phyloP scores from a whole-genome alignment of 1,140 invertebrate species.

The Octopus sinensis region DNA sequence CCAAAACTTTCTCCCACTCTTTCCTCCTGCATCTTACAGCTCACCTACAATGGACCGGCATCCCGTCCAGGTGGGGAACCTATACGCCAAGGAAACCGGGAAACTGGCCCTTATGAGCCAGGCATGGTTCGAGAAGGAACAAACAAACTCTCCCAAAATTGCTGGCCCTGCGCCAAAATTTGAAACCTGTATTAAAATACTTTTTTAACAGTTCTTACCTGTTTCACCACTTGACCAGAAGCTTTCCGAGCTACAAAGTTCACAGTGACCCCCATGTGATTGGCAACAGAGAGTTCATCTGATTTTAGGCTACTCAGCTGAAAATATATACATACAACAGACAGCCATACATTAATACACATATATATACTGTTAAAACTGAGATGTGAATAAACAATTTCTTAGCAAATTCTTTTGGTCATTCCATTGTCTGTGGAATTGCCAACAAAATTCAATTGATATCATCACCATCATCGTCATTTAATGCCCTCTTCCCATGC shows the following conservation, averaged over 20 bases:
- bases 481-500: too few relatives aligned
- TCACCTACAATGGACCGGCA: too few relatives aligned
- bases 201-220: constrained; percentile 34
- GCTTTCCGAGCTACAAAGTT: constrained; percentile 45
- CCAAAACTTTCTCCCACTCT: too few relatives aligned
- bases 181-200: not conserved
- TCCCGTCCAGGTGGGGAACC: too few relatives aligned
- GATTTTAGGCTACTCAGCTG: constrained; percentile 37
- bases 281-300: constrained; percentile 50
- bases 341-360: too few relatives aligned
- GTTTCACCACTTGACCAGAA: constrained; percentile 37
- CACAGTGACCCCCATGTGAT: constrained; percentile 51
- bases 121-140: not conserved
- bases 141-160: not conserved
- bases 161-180: not conserved
- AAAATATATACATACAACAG: constrained; percentile 21
- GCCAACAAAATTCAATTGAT: too few relatives aligned
- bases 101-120: too few relatives aligned
- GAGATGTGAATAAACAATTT: not conserved
- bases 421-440: too few relatives aligned
- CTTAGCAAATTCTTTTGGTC: not conserved
- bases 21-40: too few relatives aligned
- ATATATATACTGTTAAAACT: too few relatives aligned
- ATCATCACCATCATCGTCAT: too few relatives aligned
- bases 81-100: too few relatives aligned